phyloP scores from a whole-genome alignment of 2,797 vertebrate genomes.

The Halcyon chelicuti region DNA sequence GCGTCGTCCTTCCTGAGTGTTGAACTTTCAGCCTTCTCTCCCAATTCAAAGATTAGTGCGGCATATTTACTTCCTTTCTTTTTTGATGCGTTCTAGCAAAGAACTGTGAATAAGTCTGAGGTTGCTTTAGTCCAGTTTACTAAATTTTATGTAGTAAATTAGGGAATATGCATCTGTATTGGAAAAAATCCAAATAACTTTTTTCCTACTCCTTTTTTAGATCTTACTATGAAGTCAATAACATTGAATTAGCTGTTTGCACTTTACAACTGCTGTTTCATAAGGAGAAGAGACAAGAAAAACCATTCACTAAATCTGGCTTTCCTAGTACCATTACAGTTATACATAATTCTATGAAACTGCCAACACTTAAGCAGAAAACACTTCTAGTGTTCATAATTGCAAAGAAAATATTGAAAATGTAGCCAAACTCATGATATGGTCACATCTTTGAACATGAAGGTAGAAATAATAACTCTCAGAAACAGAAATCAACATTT shows the following conservation, averaged over 20 bases:
- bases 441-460: not conserved
- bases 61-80: not conserved
- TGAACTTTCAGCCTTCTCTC: not conserved
- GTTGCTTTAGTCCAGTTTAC: not conserved
- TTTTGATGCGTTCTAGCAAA: not conserved
- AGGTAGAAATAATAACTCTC: not conserved
- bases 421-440: not conserved
- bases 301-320: not conserved
- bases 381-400: not conserved
- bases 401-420: not conserved
- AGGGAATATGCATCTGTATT: not conserved
- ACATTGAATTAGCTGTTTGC: not conserved
- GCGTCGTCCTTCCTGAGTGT: not conserved
- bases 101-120: not conserved
- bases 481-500: not conserved
- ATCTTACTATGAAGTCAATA: not conserved
- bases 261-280: not conserved
- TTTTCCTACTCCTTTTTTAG: not conserved
- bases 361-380: not conserved
- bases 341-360: not conserved
- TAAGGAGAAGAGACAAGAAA: not conserved
- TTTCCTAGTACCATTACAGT: not conserved
- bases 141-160: not conserved
- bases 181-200: not conserved
- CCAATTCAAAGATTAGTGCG: not conserved